Base-by-base conservation (phyloP, 2,888 invertebrate genomes). In the Petrolisthes cinctipes region DNA sequence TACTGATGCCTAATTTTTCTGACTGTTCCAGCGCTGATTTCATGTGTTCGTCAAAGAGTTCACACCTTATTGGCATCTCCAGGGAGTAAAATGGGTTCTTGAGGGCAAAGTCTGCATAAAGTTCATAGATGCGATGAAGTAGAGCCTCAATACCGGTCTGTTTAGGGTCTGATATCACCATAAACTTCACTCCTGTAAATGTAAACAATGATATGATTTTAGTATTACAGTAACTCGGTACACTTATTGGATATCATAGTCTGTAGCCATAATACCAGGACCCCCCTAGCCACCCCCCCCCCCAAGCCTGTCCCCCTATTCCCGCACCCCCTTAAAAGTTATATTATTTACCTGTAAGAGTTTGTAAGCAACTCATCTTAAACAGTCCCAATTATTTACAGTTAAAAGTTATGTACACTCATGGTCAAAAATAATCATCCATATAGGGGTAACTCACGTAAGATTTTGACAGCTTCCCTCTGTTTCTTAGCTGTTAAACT, bases 71-170 rank as follows among this genome's bases (percentile, higher is more conserved):
- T 0, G 99, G 99, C 99, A 99, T 99, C 94, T 99, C 99, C 85
- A 99, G 94, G 0, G 99, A 97, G 94, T 99, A 99, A 94, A 99
- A 99, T 0, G 99, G 99, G 94, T 99, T 99, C 94, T 99, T 99
- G 56, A 99, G 94, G 0, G 99, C 99, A 93, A 96, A 99, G 94
- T 99, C 99, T 0, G 99, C 95, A 94, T 99, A 99, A 5, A 99
- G 93, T 93, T 99, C 99, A 92, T 99, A 99, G 81, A 99, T 96
- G 92, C 97, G 95, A 92, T 96, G 96, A 61, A 99, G 94, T n/a
- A 99, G 94, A n/a, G 95, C 94, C 91, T 98, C 98, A 91, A 97
- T 95, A 4, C 97, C 97, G 88, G 94, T 94, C 93, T 97, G 96
- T 87, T 95, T 95, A 0, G 96, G 96, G 92, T 99, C 99, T 4